Conservation (phyloP, 2,797 vertebrate genomes). For the Lemur catta region DNA sequence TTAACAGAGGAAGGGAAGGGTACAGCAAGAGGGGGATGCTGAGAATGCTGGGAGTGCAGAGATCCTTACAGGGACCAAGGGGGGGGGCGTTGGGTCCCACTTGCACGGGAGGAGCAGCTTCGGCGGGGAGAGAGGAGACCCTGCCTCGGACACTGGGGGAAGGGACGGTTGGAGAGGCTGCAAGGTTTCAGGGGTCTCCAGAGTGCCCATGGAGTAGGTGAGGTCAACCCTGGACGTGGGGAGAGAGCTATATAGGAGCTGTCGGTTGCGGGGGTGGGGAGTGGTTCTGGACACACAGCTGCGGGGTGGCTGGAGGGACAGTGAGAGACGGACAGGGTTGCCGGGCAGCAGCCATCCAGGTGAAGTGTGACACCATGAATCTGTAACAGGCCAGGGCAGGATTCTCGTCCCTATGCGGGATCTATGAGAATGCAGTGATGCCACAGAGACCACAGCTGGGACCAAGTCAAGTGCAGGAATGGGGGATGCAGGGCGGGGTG, state of each 20-base stretch:
- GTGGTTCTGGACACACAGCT: background rate
- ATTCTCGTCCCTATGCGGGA: background rate
- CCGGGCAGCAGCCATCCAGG: background rate
- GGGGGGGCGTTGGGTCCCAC: background rate
- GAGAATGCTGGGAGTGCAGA: background rate
- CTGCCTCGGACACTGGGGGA: background rate
- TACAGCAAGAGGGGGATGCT: background rate
- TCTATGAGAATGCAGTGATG: background rate
- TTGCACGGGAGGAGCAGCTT: background rate
- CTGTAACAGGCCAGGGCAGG: background rate
- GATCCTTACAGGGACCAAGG: background rate
- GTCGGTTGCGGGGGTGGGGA: accelerated
- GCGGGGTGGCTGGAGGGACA: background rate
- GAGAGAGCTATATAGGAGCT: accelerated
- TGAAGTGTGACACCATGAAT: accelerated
- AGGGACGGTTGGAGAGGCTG: background rate
- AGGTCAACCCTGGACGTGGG: accelerated
- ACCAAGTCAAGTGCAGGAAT: accelerated
- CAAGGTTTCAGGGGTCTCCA: background rate
- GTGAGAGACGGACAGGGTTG: background rate
- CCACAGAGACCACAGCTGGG: background rate
- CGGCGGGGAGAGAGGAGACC: background rate
- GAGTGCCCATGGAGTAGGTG: background rate
- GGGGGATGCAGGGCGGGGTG: background rate
- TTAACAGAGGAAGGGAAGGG: background rate